Conservation (phyloP, 2,888 invertebrate species). For the Scaptomyza flava region DNA sequence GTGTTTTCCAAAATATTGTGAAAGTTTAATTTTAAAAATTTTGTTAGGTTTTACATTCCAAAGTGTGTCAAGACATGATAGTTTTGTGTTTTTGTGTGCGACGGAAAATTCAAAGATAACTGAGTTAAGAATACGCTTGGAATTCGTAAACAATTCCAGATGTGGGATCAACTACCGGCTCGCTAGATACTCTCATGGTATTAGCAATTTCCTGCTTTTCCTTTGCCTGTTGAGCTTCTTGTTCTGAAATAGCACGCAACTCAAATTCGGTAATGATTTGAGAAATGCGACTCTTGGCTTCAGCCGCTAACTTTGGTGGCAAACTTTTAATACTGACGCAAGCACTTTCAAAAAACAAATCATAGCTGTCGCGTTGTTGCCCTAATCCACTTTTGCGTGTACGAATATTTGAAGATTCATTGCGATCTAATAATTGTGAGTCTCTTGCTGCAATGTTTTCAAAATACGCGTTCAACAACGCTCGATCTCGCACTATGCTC, state of each 20-base stretch:
- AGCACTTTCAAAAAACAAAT: constrained; percentile 79
- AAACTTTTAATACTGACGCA: constrained; percentile 76
- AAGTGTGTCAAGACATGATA: constrained; percentile 21
- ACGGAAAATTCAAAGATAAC: constrained; percentile 37
- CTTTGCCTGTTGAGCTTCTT: constrained; percentile 53
- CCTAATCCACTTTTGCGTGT: neutral
- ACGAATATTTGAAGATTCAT: neutral
- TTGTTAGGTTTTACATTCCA: constrained; percentile 22
- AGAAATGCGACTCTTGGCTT: constrained; percentile 76
- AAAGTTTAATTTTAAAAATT: constrained; percentile 26
- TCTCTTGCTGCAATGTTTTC: constrained; percentile 29
- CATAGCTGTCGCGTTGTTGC: constrained; percentile 69
- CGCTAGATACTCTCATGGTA: constrained; percentile 11
- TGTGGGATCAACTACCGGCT: constrained; percentile 18
- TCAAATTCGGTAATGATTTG: constrained; percentile 80
- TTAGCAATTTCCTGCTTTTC: constrained; percentile 19
- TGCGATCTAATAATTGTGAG: neutral
- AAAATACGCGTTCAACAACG: constrained; percentile 55
- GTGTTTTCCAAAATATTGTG: constrained; percentile 7
- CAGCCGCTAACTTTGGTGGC: constrained; percentile 79
- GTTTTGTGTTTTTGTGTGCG: neutral
- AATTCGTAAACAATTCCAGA: constrained; percentile 58
- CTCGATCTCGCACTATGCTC: constrained; percentile 58
- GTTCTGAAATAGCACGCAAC: constrained; percentile 76
- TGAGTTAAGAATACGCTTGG: constrained; percentile 46